Evolutionary conservation across 2,797 vertebrate genomes (phyloP), one percentile per base, ranked within the genome.

Genomic region (Nasua narica): DNA sequence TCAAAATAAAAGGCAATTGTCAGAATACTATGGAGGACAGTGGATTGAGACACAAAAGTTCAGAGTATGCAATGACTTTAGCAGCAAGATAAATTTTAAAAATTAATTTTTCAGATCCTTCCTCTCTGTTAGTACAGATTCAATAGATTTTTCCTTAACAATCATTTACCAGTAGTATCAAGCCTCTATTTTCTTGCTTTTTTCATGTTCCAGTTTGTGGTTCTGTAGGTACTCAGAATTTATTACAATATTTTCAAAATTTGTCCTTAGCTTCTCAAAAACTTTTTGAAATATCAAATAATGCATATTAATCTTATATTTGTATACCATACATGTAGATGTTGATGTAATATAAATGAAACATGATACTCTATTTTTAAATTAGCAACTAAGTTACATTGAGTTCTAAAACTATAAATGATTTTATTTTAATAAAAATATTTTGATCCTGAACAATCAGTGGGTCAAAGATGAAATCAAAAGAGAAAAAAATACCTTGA

Each of bases 391-490:
- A 56, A 86, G 62, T 91, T 50, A 77, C 23, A 60, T 13, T 88
- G 37, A 50, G 65, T 72, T 62, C 19, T 89, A 85, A 15, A 78
- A 78, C 52, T 72, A 14, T 72, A 67, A 69, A 12, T 82, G 19
- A 60, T 60, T 92, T 82, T 48, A 81, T 87, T 87, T 70, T 69
- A 77, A 70, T 94, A 46, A 90, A 76, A 81, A 58, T 93, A 86
- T 48, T 65, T 93, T 15, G 81, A 83, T 84, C 12, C n/a, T 83
- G 54, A 91, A 72, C 7, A 78, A 52, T 6, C 48, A 50, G 35
- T 62, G 32, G 11, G 14, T 60, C 54, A 88, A 88, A 76, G 40
- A 35, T 50, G 23, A 76, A 88, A 37, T 77, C 10, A 48, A 87
- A 87, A 67, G 27, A 70, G 10, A 74, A 74, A 72, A 87, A 72